Evolutionary conservation across 2,888 invertebrate species (phyloP).

Genomic region (Trachelus iudaicus): DNA sequence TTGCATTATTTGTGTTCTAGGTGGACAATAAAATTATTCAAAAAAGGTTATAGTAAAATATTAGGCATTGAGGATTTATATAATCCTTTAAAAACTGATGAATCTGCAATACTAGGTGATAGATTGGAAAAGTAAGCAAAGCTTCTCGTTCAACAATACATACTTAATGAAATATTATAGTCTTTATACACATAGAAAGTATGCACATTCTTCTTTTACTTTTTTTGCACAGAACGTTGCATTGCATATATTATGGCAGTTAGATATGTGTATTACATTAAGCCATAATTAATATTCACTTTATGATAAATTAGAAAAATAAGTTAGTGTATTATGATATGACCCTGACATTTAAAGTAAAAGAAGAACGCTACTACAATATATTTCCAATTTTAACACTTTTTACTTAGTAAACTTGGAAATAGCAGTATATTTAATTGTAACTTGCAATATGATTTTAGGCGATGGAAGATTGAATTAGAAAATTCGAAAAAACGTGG

Average conservation of each 20-base stretch:
- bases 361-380: too few relatives aligned
- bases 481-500: slow-evolving; percentile 51
- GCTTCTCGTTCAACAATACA: neutral
- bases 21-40: slow-evolving; percentile 83
- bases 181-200: too few relatives aligned
- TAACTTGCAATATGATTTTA: slow-evolving; percentile 36
- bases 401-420: too few relatives aligned
- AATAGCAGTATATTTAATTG: too few relatives aligned
- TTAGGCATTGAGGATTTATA: slow-evolving; percentile 81
- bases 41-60: slow-evolving; percentile 78
- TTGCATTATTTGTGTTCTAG: slow-evolving; percentile 57
- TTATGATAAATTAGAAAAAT: neutral
- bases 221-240: neutral
- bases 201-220: neutral
- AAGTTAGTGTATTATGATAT: too few relatives aligned
- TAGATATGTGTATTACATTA: neutral
- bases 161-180: neutral
- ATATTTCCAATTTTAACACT: too few relatives aligned
- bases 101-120: slow-evolving; percentile 76
- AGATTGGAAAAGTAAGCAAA: slow-evolving; percentile 72
- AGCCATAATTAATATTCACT: neutral
- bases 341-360: too few relatives aligned
- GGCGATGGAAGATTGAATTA: slow-evolving; percentile 67
- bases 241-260: neutral
- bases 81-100: slow-evolving; percentile 75